Conservation (phyloP, 2,797 vertebrate species). For the Acrossocheilus wenchowensis region DNA sequence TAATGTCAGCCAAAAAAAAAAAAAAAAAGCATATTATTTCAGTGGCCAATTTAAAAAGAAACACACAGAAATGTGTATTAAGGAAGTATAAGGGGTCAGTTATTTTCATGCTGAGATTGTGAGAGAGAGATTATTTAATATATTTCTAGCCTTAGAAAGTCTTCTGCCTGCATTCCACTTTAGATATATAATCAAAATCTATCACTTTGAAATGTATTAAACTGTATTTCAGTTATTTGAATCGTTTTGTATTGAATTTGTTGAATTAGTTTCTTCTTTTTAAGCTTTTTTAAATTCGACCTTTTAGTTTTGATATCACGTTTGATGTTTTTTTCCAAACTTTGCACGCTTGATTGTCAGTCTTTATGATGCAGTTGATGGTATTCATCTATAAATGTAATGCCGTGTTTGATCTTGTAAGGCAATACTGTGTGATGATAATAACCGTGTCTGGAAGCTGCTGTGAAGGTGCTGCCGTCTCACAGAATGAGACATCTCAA, state of each 20-base stretch:
- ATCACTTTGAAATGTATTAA: neutral
- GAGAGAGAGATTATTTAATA: neutral
- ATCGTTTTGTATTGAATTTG: constrained; percentile 1
- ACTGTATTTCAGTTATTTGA: neutral
- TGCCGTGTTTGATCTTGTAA: constrained; percentile 34
- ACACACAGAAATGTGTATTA: neutral
- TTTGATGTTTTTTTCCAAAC: neutral
- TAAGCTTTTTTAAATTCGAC: neutral
- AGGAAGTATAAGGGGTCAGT: neutral
- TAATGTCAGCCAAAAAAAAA: neutral
- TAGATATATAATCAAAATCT: constrained; percentile 11
- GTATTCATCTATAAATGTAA: neutral
- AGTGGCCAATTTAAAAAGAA: neutral
- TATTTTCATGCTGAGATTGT: neutral
- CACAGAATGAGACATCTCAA: constrained; percentile 14
- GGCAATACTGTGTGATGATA: constrained; percentile 12
- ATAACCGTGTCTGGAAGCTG: constrained; percentile 2
- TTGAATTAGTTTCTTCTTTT: neutral
- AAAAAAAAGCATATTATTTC: neutral
- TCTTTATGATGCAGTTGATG: constrained; percentile 28
- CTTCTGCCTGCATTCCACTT: constrained; percentile 37
- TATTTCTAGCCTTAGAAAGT: constrained; percentile 10
- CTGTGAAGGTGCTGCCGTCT: neutral
- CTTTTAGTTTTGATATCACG: constrained; percentile 25
- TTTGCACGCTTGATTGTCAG: constrained; percentile 30